Percentiles rank a stretch among this genome's conserved stretches.
Conservation (phyloP, 2,888 invertebrate species). For the Calliphora vomitoria region DNA sequence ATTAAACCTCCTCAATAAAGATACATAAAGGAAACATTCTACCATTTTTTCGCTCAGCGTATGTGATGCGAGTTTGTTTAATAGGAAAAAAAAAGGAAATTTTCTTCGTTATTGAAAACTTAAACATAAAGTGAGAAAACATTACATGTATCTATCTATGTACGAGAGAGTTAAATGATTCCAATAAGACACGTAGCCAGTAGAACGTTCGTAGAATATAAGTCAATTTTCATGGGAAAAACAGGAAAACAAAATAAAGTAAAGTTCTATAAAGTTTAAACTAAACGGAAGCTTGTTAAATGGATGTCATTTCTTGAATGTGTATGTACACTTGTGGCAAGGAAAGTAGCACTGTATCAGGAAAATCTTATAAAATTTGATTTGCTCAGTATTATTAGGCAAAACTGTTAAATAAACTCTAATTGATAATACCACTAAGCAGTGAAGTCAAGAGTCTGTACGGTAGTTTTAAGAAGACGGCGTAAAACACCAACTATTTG, state of each 20-base stretch:
- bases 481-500: too few species aligned
- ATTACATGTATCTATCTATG: constrained; percentile 12
- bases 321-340: not conserved
- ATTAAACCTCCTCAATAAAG: too few species aligned
- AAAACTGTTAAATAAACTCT: too few species aligned
- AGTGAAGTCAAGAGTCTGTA: too few species aligned
- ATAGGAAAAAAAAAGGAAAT: constrained; percentile 16
- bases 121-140: constrained; percentile 22
- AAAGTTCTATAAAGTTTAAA: constrained; percentile 23
- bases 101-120: constrained; percentile 38
- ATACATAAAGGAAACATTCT: not conserved
- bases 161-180: constrained; percentile 27
- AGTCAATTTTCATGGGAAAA: constrained; percentile 55
- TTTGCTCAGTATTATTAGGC: too few species aligned
- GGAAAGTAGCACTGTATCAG: constrained; percentile 18
- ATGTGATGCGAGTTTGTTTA: constrained; percentile 7
- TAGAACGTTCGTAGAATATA: constrained; percentile 51
- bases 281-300: constrained; percentile 59
- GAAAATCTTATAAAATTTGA: too few species aligned
- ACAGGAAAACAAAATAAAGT: not conserved
- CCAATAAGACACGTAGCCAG: constrained; percentile 47
- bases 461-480: too few species aligned
- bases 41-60: not conserved
- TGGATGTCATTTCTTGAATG: constrained; percentile 47
- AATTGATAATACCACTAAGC: too few species aligned